A percentile compares a stretch with the other conserved stretches of the same genome.
phyloP scores from a whole-genome alignment of 2,888 invertebrate genomes.

The Microplitis manilae region DNA sequence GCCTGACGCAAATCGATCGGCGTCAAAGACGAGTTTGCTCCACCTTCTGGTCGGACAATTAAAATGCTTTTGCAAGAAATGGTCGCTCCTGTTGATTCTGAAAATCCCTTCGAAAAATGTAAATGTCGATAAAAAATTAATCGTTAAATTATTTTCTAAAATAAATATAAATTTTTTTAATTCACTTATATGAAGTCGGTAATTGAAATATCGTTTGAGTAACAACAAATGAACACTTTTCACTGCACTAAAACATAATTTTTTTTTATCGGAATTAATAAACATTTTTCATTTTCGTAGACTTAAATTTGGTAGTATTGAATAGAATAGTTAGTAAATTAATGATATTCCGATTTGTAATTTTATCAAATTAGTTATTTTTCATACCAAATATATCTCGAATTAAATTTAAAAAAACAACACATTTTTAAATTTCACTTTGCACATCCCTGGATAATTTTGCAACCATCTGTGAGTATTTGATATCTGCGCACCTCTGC shows the following conservation, averaged over 20 bases:
- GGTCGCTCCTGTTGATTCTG: not conserved
- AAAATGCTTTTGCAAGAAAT: slow-evolving; percentile 15
- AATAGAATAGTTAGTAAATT: not conserved
- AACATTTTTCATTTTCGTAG: not conserved
- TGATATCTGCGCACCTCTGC: slow-evolving; percentile 54
- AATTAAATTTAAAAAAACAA: not conserved
- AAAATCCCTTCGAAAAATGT: not conserved
- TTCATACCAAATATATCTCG: too few relatives aligned
- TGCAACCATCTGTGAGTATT: slow-evolving; percentile 46
- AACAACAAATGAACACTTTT: not conserved
- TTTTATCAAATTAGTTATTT: not conserved
- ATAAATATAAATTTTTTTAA: too few relatives aligned
- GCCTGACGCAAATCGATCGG: slow-evolving; percentile 39
- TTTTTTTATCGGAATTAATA: not conserved
- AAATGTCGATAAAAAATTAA: not conserved
- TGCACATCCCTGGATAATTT: slow-evolving; percentile 50
- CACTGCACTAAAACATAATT: not conserved
- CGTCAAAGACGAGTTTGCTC: slow-evolving; percentile 12
- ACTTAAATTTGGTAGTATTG: not conserved
- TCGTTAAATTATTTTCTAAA: too few relatives aligned
- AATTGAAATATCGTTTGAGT: not conserved
- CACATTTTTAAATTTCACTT: not conserved
- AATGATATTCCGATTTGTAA: not conserved
- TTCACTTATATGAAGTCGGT: not conserved
- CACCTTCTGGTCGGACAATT: slow-evolving; percentile 24